These are phyloP conservation scores for Athene noctua DNA, from an alignment of 2,113 vertebrate species.

Conservation along the genomic window DNA sequence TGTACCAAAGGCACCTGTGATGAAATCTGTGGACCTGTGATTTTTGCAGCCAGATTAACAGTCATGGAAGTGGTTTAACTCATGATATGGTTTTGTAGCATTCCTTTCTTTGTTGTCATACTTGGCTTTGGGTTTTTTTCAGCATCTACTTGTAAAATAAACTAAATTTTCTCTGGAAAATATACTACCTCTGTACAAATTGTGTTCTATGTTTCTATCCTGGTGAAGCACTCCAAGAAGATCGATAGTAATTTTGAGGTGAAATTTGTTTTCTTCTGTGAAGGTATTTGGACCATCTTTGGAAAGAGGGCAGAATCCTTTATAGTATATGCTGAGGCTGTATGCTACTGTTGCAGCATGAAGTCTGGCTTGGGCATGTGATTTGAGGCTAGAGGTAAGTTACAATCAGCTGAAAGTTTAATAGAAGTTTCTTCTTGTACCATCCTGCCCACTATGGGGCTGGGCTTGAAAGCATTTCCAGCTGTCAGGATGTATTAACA, in stretches of 20 bases:
- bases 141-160: neutral
- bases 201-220: neutral
- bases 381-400: neutral
- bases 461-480: neutral
- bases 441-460: neutral
- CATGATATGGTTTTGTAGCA: neutral
- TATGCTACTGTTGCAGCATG: neutral
- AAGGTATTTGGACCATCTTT: neutral
- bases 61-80: neutral
- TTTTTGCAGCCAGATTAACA: neutral
- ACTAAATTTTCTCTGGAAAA: neutral
- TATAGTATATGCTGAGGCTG: neutral
- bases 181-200: neutral
- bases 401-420: neutral
- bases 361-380: neutral
- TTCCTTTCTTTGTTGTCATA: slow-evolving; percentile 21
- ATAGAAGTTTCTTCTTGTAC: slow-evolving; percentile 7
- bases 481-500: neutral
- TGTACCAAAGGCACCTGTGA: neutral
- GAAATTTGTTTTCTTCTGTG: neutral
- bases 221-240: neutral
- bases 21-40: neutral
- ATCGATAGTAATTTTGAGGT: neutral
- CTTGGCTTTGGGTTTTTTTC: neutral
- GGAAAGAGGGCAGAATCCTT: neutral